Evolutionary conservation across 1,140 invertebrate species (phyloP).

Genomic region (Rhyacophila brunnea): DNA sequence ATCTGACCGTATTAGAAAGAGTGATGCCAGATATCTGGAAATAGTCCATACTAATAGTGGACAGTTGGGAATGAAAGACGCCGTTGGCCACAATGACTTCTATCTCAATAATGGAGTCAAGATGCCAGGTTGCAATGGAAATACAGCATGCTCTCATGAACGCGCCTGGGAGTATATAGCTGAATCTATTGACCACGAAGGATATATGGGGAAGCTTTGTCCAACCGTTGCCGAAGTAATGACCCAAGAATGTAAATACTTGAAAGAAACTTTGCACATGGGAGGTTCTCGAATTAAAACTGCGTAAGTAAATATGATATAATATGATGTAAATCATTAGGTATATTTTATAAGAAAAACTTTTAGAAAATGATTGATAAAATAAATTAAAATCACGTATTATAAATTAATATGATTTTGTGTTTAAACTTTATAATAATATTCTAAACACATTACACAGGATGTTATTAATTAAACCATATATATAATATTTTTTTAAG

Average conservation of each 20-base stretch:
- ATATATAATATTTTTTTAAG: not conserved
- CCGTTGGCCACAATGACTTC: constrained; percentile 59
- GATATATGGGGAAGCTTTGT: constrained; percentile 20
- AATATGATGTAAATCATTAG: too few species aligned
- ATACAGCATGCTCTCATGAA: constrained; percentile 34
- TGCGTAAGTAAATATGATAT: constrained; percentile 11
- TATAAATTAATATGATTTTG: not conserved
- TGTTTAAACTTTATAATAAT: not conserved
- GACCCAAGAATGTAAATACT: constrained; percentile 1
- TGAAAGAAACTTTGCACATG: constrained; percentile 13
- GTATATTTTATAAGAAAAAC: too few species aligned
- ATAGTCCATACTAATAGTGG: constrained; percentile 68
- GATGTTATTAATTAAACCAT: not conserved
- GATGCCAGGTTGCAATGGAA: constrained; percentile 50
- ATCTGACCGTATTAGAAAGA: constrained; percentile 35
- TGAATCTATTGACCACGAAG: constrained; percentile 35
- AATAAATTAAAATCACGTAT: too few species aligned
- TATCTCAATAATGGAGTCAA: constrained; percentile 53
- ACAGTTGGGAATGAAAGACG: constrained; percentile 49
- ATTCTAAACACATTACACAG: too few species aligned
- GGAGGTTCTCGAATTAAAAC: constrained; percentile 18
- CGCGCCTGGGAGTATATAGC: constrained; percentile 39
- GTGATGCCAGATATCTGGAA: constrained; percentile 64
- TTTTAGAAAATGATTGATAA: too few species aligned
- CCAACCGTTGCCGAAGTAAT: constrained; percentile 5